Conservation (phyloP, 2,113 vertebrate species). For the Cyprinodon variegatus region DNA sequence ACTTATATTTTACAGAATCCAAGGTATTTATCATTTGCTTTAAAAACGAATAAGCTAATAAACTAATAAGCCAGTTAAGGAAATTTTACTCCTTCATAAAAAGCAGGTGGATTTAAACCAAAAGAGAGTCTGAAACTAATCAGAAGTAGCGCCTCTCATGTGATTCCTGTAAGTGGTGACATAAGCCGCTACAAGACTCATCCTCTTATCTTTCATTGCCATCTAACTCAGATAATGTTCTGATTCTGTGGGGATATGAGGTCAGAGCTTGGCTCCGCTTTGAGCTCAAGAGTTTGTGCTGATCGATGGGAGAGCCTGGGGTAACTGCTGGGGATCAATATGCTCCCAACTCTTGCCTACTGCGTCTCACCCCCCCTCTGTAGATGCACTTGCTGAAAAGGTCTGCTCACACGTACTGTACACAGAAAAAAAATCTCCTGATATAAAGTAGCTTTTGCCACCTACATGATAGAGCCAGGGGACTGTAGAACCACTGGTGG, state of each 20-base stretch:
- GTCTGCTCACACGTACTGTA: conserved; percentile 18
- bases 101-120: background rate
- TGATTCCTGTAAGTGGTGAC: conserved; percentile 1
- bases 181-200: background rate
- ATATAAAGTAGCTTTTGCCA: conserved; percentile 35
- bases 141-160: conserved; percentile 3
- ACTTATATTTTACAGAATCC: background rate
- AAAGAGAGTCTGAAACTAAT: background rate
- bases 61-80: conserved; percentile 6
- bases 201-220: conserved; percentile 6
- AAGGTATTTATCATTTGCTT: background rate
- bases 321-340: conserved; percentile 48
- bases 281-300: conserved; percentile 14
- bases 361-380: background rate
- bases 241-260: conserved; percentile 13
- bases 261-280: conserved; percentile 29
- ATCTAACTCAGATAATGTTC: conserved; percentile 39
- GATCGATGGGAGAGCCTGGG: conserved; percentile 45
- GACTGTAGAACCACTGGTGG: conserved; percentile 19
- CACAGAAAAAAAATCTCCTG: conserved; percentile 40
- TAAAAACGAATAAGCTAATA: background rate
- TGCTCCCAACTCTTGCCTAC: conserved; percentile 18
- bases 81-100: background rate
- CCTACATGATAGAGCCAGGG: conserved; percentile 26
- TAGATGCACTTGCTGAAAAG: conserved; percentile 1